Evolutionary conservation across 2,113 vertebrate genomes (phyloP).

Genomic region (Marmota monax): DNA sequence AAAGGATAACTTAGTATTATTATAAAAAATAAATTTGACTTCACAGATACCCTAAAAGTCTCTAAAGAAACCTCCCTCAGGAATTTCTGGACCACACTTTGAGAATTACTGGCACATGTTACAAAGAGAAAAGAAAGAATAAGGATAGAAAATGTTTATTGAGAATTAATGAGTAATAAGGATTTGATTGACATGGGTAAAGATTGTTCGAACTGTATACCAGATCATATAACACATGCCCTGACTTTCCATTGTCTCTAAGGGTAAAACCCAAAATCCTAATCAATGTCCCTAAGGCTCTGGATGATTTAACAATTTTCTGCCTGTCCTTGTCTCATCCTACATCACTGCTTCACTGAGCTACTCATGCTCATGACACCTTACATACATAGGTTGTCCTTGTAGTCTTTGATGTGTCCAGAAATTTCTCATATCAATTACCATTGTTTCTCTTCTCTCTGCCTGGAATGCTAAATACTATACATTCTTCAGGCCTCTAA

Average conservation of each 20-base stretch:
- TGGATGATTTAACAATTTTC: constrained; percentile 1
- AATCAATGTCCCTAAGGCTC: not conserved
- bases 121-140: not conserved
- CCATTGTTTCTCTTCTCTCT: not conserved
- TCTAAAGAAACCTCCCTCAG: not conserved
- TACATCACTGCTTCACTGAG: not conserved
- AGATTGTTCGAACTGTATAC: not conserved
- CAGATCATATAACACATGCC: not conserved
- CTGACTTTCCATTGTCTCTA: not conserved
- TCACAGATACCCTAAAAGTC: not conserved
- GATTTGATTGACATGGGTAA: not conserved
- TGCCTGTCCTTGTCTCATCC: not conserved
- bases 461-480: not conserved
- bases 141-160: not conserved
- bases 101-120: not conserved
- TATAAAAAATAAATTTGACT: constrained; percentile 49
- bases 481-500: not conserved
- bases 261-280: constrained; percentile 13
- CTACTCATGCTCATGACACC: not conserved
- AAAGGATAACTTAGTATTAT: constrained; percentile 43
- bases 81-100: not conserved
- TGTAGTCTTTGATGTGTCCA: not conserved
- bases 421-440: constrained; percentile 30
- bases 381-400: not conserved
- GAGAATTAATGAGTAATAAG: not conserved